Percentiles rank a stretch among this genome's conserved stretches.
Evolutionary conservation across 2,113 vertebrate species (phyloP).

Genomic region (Macaca mulatta): DNA sequence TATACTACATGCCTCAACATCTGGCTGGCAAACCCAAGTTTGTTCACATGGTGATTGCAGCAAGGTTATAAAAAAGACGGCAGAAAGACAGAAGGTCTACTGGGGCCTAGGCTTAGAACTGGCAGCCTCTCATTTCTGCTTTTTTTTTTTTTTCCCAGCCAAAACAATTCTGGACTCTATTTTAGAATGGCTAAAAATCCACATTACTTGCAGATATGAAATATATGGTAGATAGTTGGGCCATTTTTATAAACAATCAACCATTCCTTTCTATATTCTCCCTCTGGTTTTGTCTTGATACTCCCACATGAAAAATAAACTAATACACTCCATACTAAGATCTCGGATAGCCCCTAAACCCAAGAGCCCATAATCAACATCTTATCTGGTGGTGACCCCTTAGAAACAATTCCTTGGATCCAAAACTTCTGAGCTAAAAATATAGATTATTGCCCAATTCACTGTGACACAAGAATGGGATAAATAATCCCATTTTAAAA

Average conservation of each 20-base stretch:
- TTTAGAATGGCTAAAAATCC: neutral
- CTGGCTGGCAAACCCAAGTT: neutral
- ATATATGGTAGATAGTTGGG: neutral
- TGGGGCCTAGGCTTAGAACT: neutral
- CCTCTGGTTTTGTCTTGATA: neutral
- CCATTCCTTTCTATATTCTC: neutral
- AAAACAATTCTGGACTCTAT: neutral
- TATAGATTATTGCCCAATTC: neutral
- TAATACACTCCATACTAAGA: neutral
- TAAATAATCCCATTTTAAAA: neutral
- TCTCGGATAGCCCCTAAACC: neutral
- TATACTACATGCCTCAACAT: neutral
- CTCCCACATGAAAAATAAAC: neutral
- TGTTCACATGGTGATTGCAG: neutral
- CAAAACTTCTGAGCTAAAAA: neutral
- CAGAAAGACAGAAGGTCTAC: neutral
- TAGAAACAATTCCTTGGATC: neutral
- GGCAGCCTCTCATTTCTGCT: neutral
- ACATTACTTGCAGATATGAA: neutral
- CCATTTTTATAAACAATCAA: neutral
- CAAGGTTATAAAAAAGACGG: neutral
- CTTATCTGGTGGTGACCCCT: neutral
- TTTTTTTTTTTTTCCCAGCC: neutral
- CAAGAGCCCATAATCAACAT: no score
- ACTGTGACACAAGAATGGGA: fast-evolving